phyloP scores from a whole-genome alignment of 1,140 invertebrate species.

The Hypothenemus hampei region DNA sequence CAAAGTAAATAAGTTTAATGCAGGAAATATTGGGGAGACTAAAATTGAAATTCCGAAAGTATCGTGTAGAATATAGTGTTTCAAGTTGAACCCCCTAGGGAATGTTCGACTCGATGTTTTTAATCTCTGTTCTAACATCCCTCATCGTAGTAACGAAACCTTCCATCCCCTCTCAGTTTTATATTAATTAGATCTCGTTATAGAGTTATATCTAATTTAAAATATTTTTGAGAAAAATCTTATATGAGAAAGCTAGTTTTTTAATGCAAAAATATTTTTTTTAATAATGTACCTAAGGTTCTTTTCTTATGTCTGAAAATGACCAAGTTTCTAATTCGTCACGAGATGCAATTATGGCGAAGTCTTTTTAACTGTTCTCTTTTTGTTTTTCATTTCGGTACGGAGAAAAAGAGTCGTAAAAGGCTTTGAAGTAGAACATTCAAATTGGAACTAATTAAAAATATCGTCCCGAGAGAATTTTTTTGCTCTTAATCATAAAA shows the following conservation, averaged over 20 bases:
- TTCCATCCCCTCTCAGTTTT: background rate
- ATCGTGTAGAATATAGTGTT: constrained; percentile 3
- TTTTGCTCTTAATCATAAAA: no score
- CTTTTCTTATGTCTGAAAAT: no score
- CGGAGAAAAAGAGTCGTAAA: no score
- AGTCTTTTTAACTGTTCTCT: no score
- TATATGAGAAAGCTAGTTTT: background rate
- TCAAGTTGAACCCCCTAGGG: background rate
- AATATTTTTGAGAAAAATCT: background rate
- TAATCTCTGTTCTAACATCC: background rate
- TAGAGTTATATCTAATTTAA: background rate
- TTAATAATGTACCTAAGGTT: no score
- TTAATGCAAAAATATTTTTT: no score
- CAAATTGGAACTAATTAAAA: no score
- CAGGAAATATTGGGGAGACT: constrained; percentile 7
- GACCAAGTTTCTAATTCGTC: no score
- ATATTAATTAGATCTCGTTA: background rate
- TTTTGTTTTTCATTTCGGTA: no score
- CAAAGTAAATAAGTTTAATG: constrained; percentile 8
- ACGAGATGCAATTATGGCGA: no score
- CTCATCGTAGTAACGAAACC: background rate
- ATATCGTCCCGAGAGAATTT: no score
- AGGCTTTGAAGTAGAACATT: no score
- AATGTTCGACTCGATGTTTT: background rate
- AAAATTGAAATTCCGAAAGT: constrained; percentile 13